Evolutionary conservation across 2,113 vertebrate genomes (phyloP).

Genomic region (Noctilio leporinus): DNA sequence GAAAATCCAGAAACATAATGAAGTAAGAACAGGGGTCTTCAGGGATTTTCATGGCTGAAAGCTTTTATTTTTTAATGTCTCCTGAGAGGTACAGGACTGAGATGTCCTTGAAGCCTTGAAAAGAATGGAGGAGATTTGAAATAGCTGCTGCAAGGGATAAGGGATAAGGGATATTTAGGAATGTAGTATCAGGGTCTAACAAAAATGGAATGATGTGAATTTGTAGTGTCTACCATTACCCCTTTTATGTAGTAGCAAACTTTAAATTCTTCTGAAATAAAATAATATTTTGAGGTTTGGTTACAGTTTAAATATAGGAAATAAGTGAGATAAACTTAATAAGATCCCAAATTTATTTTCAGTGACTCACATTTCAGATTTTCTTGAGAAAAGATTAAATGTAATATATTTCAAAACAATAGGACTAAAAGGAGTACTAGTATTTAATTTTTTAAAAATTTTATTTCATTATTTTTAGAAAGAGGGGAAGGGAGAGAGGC

Average conservation of each 20-base stretch:
- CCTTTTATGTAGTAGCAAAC: neutral
- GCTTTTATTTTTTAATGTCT: neutral
- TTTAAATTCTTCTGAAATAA: neutral
- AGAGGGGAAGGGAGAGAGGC: too few relatives aligned
- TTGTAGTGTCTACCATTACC: neutral
- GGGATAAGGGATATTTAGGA: neutral
- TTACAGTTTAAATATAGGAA: neutral
- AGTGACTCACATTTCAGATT: neutral
- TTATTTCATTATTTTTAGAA: too few relatives aligned
- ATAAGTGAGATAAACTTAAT: neutral
- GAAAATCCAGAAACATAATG: neutral
- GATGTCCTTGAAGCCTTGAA: neutral
- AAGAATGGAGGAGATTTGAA: neutral
- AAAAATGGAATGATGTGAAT: neutral
- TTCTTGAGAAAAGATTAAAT: neutral
- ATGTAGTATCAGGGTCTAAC: neutral
- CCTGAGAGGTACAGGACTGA: neutral
- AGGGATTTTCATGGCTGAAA: neutral
- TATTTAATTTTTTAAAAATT: neutral
- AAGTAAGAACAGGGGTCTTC: neutral
- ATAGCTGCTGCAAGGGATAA: neutral
- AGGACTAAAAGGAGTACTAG: neutral
- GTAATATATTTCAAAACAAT: neutral
- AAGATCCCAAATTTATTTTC: conserved; percentile 4
- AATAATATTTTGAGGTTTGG: neutral